phyloP scores from a whole-genome alignment of 2,797 vertebrate species.

The Cuniculus paca region DNA sequence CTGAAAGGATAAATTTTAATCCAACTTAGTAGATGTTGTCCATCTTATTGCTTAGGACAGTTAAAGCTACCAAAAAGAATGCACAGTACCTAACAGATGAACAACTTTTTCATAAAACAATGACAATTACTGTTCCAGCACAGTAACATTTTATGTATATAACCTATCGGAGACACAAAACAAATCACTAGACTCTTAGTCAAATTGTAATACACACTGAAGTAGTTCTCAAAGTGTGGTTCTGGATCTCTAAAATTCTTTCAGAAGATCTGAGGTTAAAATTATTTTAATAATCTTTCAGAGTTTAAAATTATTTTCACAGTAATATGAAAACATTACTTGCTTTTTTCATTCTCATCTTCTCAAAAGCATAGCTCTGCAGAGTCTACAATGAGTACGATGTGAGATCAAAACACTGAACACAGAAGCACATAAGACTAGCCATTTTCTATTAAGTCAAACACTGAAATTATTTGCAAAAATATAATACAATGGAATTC shows the following conservation, averaged over 20 bases:
- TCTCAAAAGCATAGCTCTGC: background rate
- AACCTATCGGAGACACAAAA: background rate
- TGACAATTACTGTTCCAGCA: background rate
- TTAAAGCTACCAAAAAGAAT: background rate
- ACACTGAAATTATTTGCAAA: constrained; percentile 12
- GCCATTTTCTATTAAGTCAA: background rate
- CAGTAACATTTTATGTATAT: background rate
- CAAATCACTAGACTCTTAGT: background rate
- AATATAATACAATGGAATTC: background rate
- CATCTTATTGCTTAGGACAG: background rate
- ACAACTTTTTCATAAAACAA: constrained; percentile 39
- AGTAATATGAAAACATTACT: constrained; percentile 39
- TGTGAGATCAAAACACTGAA: background rate
- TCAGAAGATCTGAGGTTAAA: constrained; percentile 7
- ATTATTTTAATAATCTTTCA: constrained; percentile 5
- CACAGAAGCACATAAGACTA: background rate
- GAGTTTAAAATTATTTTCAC: constrained; percentile 21
- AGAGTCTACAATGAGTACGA: background rate
- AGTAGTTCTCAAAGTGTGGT: constrained; percentile 4
- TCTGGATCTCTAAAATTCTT: background rate
- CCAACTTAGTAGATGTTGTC: background rate
- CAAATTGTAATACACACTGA: background rate
- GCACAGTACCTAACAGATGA: background rate
- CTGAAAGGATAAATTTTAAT: constrained; percentile 21
- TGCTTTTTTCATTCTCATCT: background rate